Evolutionary conservation across 1,140 invertebrate species (phyloP), one percentile per base, ranked within the genome.

Genomic region (Diploscapter pachys): DNA sequence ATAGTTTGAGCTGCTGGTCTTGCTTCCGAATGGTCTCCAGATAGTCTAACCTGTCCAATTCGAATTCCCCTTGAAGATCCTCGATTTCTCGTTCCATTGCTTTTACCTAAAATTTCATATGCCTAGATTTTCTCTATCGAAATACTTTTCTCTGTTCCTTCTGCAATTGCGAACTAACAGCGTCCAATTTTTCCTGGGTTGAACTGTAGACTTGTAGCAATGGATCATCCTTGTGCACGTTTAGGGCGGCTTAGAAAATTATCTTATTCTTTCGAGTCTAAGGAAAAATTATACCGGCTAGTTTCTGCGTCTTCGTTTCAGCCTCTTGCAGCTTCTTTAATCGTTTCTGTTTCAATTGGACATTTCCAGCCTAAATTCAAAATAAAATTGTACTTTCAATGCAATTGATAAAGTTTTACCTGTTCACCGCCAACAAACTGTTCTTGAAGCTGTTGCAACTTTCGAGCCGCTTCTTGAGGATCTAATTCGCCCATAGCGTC

Each of bases 21-120:
- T 93, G 91, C 83, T 90, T 89, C 31, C 92, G 86, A 61, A 94
- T 93, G 3, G 92, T 92, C 84, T 94, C 93, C 62, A 94, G 86
- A 82, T 93, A 93, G 83, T 94, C 92, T 3, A 91, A 90, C 8
- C 92, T 86, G 82, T 94, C 92, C 70, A 90, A 88, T 87, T 94
- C 91, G 86, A 94, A 94, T 87, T 94, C 92, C 59, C 90, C 89
- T 79, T 93, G 92, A 2, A 94, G 86, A 86, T 94, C 92, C 31
- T 87, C 85, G 6, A 93, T 91, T 86, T 93, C 92, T 76, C 89
- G 87, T 81, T 92, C 90, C 65, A 92, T 82, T 49, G 89, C 85
- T 83, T 89, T 88, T 11, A 91, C 86, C 89, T 90, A 67, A 52
- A 51, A 4, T 4, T 49, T 31, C 31, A 31, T 31, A 1, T 31